Evolutionary conservation across 2,888 invertebrate species (phyloP), one percentile per base, ranked within the genome.

Genomic region (Caenorhabditis imperialis): DNA sequence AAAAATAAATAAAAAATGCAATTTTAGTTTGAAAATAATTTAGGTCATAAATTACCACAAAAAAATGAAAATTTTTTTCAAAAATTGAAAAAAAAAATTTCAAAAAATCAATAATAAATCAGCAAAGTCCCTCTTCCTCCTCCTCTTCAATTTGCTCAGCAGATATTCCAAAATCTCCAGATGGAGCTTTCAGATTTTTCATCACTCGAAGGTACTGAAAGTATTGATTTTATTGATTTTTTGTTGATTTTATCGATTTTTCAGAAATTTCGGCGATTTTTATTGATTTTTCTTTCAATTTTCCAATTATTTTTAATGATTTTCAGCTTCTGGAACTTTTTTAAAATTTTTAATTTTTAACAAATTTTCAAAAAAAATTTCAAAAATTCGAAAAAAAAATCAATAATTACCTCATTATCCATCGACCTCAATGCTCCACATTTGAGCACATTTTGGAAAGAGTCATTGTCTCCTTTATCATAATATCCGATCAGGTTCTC

Each of bases 391-490:
- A 6, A n/a, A 14, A 22, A 48, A n/a, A 25, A 23, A 48, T 23
- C 8, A 18, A 35, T 27, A 7, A 12, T 23, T 33, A 83, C 83
- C 61, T 84, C 83, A 57, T 86, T 86, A 50, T 86, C 86, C 85
- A 86, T 84, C 16, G 75, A 71, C n/a, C 83, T 47, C 23, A 86
- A 48, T 6, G 69, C 75, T 22, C 84, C 84, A 40, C 74, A 65
- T 35, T 79, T 79, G 14, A 86, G 63, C 16, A 74, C 77, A 57
- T 83, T 76, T 62, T 86, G 84, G 71, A 86, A 88, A 14, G 70
- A 75, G 10, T 89, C 88, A 58, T 89, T 88, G 74, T 90, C 89
- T 7, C 89, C 81, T 3, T 63, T 69, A 30, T 86, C 84, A 55
- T 83, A 86, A 16, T 75, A 63, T 16, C 67, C 73, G 27, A 86